Evolutionary conservation across 2,888 invertebrate species (phyloP), one percentile per base, ranked within the genome.

Genomic region (Abrostola triplasia): DNA sequence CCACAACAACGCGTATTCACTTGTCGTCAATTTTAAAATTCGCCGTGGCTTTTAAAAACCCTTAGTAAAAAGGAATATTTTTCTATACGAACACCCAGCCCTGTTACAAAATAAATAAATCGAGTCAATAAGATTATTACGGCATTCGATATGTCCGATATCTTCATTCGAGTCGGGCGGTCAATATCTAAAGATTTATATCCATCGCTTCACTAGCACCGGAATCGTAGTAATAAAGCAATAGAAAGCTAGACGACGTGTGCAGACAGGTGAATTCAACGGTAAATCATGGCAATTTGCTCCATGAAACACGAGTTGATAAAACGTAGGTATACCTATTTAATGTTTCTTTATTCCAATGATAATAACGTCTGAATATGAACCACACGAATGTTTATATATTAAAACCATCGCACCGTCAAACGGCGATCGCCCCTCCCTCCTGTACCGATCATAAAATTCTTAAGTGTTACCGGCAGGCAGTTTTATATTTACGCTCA

Each of bases 401-500:
- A 74, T 81, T 78, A 76, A 74, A 76, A 70, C 41, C 50, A 48
- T 48, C 57, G 48, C 56, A 48, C 53, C 72, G 59, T 69, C 66
- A 73, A 77, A 64, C 67, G 69, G 48, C 59, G 75, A 71, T 70
- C 67, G 72, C 73, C 70, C 58, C 58, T 47, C 52, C 38, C 62
- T 66, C 36, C 62, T 56, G 71, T 64, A 67, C 58, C 59, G 48
- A 41, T 67, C 85, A 83, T 90, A 89, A 88, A 88, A 87, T 77
- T 75, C 76, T 75, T 76, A 75, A 76, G 75, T 82, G 77, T 86
- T 87, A 86, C 73, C 66, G 81, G 68, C 79, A 79, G 80, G 79
- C 73, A 75, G 78, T 83, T 86, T 87, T 86, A 88, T 89, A 87
- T 90, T 92, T 92, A 90, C 89, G 87, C 87, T 91, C 87, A 88